A percentile compares a stretch with the other conserved stretches of the same genome.
Conservation (phyloP, 2,888 invertebrate genomes). For the Helleia helle region DNA sequence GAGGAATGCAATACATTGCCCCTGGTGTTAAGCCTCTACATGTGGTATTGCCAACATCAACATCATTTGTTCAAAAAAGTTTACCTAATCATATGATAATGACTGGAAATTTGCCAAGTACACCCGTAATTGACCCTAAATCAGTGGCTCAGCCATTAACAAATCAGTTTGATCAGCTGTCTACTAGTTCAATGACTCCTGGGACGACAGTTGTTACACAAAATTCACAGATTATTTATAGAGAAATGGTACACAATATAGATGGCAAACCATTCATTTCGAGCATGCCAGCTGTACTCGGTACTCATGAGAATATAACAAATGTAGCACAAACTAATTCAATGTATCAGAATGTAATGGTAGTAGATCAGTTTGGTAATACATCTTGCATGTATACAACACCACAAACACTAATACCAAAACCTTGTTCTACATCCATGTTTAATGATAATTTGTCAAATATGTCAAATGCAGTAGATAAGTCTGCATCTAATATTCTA, state of each 20-base stretch:
- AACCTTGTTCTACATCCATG: constrained; percentile 36
- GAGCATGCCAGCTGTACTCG: constrained; percentile 46
- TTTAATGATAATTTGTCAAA: constrained; percentile 33
- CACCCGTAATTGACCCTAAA: constrained; percentile 43
- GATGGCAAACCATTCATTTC: constrained; percentile 59
- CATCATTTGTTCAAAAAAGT: constrained; percentile 61
- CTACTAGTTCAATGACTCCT: constrained; percentile 44
- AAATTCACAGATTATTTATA: constrained; percentile 63
- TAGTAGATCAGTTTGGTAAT: constrained; percentile 61
- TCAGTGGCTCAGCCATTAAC: constrained; percentile 32
- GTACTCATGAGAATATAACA: constrained; percentile 46
- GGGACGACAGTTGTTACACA: constrained; percentile 61
- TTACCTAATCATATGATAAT: constrained; percentile 57
- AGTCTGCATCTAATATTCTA: constrained; percentile 28
- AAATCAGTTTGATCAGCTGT: constrained; percentile 46
- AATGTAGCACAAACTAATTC: constrained; percentile 53
- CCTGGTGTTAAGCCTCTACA: constrained; percentile 49
- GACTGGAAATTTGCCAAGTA: constrained; percentile 41
- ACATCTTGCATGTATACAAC: constrained; percentile 57
- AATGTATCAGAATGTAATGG: constrained; percentile 66
- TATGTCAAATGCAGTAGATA: constrained; percentile 30
- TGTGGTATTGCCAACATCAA: constrained; percentile 46
- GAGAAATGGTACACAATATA: constrained; percentile 62
- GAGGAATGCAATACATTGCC: constrained; percentile 48
- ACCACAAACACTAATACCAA: constrained; percentile 46